Conservation (phyloP, 2,888 invertebrate species). For the Cyrtodaria siliqua region DNA sequence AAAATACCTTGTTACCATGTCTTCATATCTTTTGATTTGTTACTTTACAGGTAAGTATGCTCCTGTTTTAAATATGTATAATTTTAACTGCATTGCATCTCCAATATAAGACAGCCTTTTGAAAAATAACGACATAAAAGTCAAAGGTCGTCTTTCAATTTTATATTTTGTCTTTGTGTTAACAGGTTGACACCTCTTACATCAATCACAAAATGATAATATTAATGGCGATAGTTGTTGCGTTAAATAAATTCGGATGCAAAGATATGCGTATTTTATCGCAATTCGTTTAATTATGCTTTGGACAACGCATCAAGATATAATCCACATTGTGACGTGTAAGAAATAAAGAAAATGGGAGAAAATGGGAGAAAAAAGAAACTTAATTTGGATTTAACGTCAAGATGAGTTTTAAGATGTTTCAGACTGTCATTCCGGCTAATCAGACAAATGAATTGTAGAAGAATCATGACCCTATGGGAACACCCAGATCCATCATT, state of each 20-base stretch:
- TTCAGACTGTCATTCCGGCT: constrained; percentile 45
- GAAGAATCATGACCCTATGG: constrained; percentile 45
- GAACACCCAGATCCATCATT: constrained; percentile 54
- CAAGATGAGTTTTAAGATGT: constrained; percentile 40
- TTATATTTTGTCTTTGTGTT: constrained; percentile 62
- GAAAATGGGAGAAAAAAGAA: constrained; percentile 40
- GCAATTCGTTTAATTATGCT: constrained; percentile 32
- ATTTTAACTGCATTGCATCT: background rate
- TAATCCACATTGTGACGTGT: constrained; percentile 26
- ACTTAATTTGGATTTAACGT: constrained; percentile 52
- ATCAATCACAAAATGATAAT: constrained; percentile 55
- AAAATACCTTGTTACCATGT: constrained; percentile 4
- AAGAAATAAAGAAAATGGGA: constrained; percentile 10
- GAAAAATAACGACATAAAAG: constrained; percentile 17
- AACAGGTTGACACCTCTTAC: constrained; percentile 50
- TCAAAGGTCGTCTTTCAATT: constrained; percentile 24
- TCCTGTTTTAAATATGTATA: no score
- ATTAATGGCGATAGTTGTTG: constrained; percentile 35
- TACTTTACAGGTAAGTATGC: constrained; percentile 25
- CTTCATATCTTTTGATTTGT: constrained; percentile 2
- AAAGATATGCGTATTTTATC: constrained; percentile 21
- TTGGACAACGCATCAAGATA: constrained; percentile 40
- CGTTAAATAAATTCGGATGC: background rate
- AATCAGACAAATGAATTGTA: constrained; percentile 54
- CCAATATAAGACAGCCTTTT: constrained; percentile 44